These are phyloP conservation scores for Caenorhabditis virilis DNA, from an alignment of 2,888 invertebrate species.

Conservation along the genomic window DNA sequence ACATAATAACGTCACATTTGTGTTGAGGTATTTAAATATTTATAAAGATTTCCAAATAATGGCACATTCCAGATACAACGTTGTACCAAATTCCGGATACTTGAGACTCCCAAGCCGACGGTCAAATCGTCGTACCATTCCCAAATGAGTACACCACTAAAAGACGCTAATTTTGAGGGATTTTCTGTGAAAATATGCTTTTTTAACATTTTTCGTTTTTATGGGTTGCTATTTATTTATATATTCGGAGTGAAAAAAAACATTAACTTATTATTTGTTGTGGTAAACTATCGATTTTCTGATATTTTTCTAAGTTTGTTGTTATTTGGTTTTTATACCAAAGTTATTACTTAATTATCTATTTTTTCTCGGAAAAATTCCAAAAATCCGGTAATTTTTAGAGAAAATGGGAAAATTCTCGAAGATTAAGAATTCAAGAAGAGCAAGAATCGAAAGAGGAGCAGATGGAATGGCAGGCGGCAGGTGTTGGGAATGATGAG, in stretches of 20 bases:
- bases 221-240: not conserved
- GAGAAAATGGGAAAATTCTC: conserved; percentile 46
- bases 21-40: no score
- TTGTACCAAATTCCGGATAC: conserved; percentile 95
- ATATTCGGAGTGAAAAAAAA: not conserved
- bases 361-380: no score
- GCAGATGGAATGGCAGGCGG: conserved; percentile 38
- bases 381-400: no score
- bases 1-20: conserved; percentile 90
- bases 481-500: conserved; percentile 23
- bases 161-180: conserved; percentile 10
- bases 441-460: conserved; percentile 21
- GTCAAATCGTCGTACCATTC: conserved; percentile 86
- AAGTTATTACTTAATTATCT: no score
- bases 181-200: no score
- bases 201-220: no score
- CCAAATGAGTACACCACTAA: conserved; percentile 81
- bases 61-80: conserved; percentile 74
- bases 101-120: conserved; percentile 83
- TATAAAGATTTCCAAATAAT: no score
- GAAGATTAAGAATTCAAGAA: conserved; percentile 42
- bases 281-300: not conserved
- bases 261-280: not conserved
- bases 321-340: not conserved
- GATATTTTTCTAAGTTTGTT: not conserved